Base-by-base conservation (phyloP, 2,113 vertebrate species). In the Martes martes region DNA sequence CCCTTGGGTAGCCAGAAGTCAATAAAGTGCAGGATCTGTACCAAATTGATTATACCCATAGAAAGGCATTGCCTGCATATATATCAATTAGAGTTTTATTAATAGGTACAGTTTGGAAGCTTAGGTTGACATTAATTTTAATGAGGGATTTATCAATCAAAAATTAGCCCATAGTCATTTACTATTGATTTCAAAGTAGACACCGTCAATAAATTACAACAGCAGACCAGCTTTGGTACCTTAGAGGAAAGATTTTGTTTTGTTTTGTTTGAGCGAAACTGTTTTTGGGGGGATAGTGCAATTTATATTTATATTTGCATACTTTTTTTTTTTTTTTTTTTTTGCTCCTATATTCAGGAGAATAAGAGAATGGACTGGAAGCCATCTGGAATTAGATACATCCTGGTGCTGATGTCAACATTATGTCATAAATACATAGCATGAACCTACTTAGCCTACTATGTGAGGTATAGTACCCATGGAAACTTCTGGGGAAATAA, bases 101-200 rank as follows among this genome's bases (percentile, higher is more conserved):
- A 98, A 98, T 97, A 98, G 96, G 84, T 84, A 78, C 71, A 93
- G 42, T 98, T 98, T 98, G 63, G 96, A 98, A 98, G 92, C 98
- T 97, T 95, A 85, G 0, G 0, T 79, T 93, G 96, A 45, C 98
- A 98, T 99, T 98, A 98, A 98, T 98, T 98, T 99, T 98, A 98
- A 98, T 98, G 98, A 98, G 93, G 74, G 98, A 96, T 91, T 88
- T 98, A 98, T 98, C 98, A 98, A 98, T 99, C 97, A 98, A 98
- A 98, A 98, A 97, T 85, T 95, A 98, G 87, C 84, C 47, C 45
- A 90, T 90, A 91, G 78, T 65, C 96, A 74, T 92, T 98, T 98
- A 67, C 69, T 97, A 8, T 96, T 92, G 91, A 94, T 98, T 98
- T 67, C 18, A 18, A 84, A 94, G 91, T 47, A 97, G 92, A 33